A percentile compares a stretch with the other conserved stretches of the same genome.
These are phyloP conservation scores for Actinia equina DNA, from an alignment of 64 coral and sea anemone species.

Conservation along the genomic window DNA sequence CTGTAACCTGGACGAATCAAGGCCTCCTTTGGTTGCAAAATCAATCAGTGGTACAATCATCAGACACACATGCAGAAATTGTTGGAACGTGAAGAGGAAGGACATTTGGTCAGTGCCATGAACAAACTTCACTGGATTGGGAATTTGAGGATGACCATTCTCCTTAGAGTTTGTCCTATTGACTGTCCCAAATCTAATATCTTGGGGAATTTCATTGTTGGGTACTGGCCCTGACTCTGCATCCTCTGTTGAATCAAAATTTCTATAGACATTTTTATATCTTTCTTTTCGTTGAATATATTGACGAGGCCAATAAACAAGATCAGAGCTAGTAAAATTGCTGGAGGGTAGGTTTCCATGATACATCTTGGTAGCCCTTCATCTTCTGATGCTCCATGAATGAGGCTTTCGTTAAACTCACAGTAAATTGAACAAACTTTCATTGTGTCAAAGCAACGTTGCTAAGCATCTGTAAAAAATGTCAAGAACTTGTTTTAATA, in stretches of 20 bases:
- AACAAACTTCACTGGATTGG: conserved; percentile 72
- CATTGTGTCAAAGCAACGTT: background rate
- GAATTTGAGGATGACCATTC: background rate
- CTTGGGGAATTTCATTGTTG: background rate
- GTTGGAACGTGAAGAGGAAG: conserved; percentile 84
- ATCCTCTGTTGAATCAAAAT: conserved; percentile 7
- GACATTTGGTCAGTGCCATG: conserved; percentile 84
- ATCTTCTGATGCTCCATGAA: conserved; percentile 33
- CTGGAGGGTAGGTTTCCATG: conserved; percentile 67
- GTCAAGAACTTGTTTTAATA: no score
- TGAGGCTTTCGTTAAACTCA: conserved; percentile 78
- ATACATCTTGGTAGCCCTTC: conserved; percentile 87
- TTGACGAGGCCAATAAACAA: conserved; percentile 7
- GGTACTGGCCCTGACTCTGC: background rate
- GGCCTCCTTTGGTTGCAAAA: conserved; percentile 52
- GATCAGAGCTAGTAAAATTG: conserved; percentile 38
- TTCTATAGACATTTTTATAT: background rate
- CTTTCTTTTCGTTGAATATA: background rate
- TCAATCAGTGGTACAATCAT: conserved; percentile 63
- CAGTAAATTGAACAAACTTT: conserved; percentile 53
- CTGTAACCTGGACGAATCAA: conserved; percentile 60
- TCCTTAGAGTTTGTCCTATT: background rate
- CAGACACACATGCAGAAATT: conserved; percentile 81
- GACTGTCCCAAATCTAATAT: background rate
- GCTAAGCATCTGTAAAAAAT: background rate